A percentile compares a stretch with the other conserved stretches of the same genome.
Evolutionary conservation across 2,113 vertebrate species (phyloP).

Genomic region (Phaethon lepturus): DNA sequence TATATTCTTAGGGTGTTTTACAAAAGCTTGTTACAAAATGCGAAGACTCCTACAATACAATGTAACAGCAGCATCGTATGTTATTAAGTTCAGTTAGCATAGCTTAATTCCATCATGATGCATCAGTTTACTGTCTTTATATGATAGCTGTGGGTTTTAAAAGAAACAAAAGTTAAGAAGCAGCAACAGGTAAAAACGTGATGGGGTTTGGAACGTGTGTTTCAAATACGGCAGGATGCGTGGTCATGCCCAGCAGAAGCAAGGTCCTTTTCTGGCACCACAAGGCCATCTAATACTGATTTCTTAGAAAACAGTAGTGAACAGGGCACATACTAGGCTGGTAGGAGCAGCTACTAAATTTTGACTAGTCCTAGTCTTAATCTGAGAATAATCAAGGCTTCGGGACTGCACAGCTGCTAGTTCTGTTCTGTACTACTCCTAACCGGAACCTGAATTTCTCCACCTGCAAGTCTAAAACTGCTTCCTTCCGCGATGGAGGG

Average conservation of each 20-base stretch:
- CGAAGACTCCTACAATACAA: background rate
- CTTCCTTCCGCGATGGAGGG: background rate
- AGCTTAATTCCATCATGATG: background rate
- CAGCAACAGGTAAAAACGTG: background rate
- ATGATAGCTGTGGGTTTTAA: background rate
- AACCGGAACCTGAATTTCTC: background rate
- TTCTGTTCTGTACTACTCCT: background rate
- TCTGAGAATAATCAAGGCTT: background rate
- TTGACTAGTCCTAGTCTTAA: background rate
- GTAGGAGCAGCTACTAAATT: background rate
- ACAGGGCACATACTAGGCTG: background rate
- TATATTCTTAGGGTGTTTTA: background rate
- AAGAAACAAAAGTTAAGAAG: background rate
- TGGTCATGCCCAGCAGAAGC: background rate
- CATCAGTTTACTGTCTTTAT: background rate
- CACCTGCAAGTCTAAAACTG: background rate
- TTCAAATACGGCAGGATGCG: background rate
- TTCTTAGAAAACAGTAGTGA: background rate
- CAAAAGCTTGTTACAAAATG: background rate
- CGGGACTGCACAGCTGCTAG: background rate
- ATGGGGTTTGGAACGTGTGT: background rate
- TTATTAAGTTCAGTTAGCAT: background rate
- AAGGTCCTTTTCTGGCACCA: background rate
- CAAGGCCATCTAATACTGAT: background rate
- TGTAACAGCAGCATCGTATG: background rate